Percentiles rank a stretch among this genome's conserved stretches.
phyloP scores from a whole-genome alignment of 1,140 invertebrate species.

The Drosophila simulans region DNA sequence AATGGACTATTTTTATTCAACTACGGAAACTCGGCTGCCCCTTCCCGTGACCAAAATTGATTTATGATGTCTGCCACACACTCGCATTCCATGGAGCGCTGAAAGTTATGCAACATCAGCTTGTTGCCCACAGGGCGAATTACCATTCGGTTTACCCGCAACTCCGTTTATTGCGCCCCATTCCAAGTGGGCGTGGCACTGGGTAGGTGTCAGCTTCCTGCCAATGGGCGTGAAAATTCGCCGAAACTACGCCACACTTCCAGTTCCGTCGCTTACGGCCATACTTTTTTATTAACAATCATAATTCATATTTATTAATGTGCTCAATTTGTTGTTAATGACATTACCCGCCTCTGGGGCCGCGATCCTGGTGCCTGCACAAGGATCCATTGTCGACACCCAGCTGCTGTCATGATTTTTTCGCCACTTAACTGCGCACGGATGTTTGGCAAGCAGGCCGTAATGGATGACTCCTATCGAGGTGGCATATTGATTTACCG shows the following conservation, averaged over 20 bases:
- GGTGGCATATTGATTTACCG: slow-evolving; percentile 48
- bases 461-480: slow-evolving; percentile 19
- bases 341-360: slow-evolving; percentile 47
- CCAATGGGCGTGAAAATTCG: slow-evolving; percentile 1
- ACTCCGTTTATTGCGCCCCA: slow-evolving; percentile 23
- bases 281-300: slow-evolving; percentile 74
- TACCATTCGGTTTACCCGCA: slow-evolving; percentile 32
- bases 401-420: slow-evolving; percentile 40
- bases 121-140: slow-evolving; percentile 5
- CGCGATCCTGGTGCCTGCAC: not conserved
- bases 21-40: slow-evolving; percentile 18
- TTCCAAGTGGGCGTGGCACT: slow-evolving; percentile 9
- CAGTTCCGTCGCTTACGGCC: slow-evolving; percentile 18
- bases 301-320: slow-evolving; percentile 80
- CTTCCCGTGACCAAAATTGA: slow-evolving; percentile 54
- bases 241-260: slow-evolving; percentile 12
- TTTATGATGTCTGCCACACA: slow-evolving; percentile 71
- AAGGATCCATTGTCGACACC: slow-evolving; percentile 20
- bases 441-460: not conserved
- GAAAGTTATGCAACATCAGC: slow-evolving; percentile 71
- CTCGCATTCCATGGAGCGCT: slow-evolving; percentile 44
- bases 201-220: slow-evolving; percentile 45
- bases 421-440: slow-evolving; percentile 36
- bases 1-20: slow-evolving; percentile 25
- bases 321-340: slow-evolving; percentile 78